Evolutionary conservation across 2,797 vertebrate species (phyloP).

Genomic region (Typhlichthys subterraneus): DNA sequence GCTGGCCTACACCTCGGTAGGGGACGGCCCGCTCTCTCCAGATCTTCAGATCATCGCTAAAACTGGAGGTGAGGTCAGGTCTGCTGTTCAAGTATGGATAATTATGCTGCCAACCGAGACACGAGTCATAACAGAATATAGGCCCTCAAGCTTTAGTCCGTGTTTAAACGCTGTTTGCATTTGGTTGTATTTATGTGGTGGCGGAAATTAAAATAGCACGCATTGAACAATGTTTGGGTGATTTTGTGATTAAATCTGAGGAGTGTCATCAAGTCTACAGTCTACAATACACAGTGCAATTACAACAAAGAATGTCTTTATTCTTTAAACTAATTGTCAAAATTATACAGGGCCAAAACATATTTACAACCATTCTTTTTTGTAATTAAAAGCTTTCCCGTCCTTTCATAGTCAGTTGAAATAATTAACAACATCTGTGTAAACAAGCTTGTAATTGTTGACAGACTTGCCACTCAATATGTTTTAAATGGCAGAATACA

Average conservation of each 20-base stretch:
- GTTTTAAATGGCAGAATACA: not conserved
- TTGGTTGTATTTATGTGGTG: too few species aligned
- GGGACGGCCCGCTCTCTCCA: conserved; percentile 93
- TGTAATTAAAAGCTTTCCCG: conserved; percentile 7
- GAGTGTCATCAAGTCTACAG: too few species aligned
- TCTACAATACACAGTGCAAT: too few species aligned
- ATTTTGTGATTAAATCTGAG: too few species aligned
- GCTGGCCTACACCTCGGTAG: conserved; percentile 95
- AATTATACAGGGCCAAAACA: not conserved
- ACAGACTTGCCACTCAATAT: conserved; percentile 24
- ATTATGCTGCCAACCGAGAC: not conserved
- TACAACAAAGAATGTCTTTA: too few species aligned
- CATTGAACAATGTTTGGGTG: too few species aligned
- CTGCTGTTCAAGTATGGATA: not conserved
- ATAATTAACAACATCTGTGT: conserved; percentile 30
- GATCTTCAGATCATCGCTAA: conserved; percentile 98
- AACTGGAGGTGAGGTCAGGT: conserved; percentile 87
- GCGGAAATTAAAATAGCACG: too few species aligned
- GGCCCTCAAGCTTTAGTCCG: too few species aligned
- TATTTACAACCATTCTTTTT: conserved; percentile 12
- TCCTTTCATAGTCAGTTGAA: conserved; percentile 40
- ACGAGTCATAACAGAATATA: too few species aligned
- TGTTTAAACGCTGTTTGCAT: too few species aligned
- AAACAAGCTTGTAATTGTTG: conserved; percentile 40
- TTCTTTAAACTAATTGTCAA: too few species aligned